Evolutionary conservation across 2,797 vertebrate species (phyloP), one percentile per base, ranked within the genome.

Genomic region (Masticophis lateralis): DNA sequence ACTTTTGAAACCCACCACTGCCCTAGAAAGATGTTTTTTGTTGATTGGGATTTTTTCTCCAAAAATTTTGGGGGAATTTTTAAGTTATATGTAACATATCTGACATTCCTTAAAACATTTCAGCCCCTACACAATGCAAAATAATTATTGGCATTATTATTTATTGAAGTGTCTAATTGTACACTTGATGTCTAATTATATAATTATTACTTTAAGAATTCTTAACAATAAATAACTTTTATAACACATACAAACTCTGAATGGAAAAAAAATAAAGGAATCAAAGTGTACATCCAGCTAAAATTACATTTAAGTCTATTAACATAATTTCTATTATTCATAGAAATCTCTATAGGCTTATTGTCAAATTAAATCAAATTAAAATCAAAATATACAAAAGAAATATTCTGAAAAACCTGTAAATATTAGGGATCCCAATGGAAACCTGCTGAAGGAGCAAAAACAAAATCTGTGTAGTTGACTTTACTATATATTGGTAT

Each of bases 11-110:
- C 6, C 47, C 6, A 51, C 47, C 47, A 51, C 47, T 55, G 53
- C 60, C 25, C 60, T 59, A 7, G 28, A 66, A n/a, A 66, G 0
- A 66, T 66, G 63, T 66, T 5, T 66, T 66, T 66, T 66, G 28
- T 66, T 66, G n/a, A 13, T 56, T 56, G 12, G n/a, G n/a, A 1
- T 0, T 7, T 7, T 66, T 1, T 1, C 5, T 5, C n/a, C 13
- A 14, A 16, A 69, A 69, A 16, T 16, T 37, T 37, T 37, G 37
- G 37, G 37, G 37, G 28, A 32, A 13, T 32, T 32, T 69, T 69
- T 69, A 69, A n/a, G 16, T 69, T 69, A 69, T 32, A 69, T 16
- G n/a, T 16, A 69, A n/a, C 13, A 69, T 69, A 32, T 32, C 66
- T 32, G 66, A 69, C 66, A 69, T 69, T 32, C 14, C n/a, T 32